These are phyloP conservation scores for Bombus vancouverensis DNA, from an alignment of 1,140 invertebrate genomes.

Conservation along the genomic window DNA sequence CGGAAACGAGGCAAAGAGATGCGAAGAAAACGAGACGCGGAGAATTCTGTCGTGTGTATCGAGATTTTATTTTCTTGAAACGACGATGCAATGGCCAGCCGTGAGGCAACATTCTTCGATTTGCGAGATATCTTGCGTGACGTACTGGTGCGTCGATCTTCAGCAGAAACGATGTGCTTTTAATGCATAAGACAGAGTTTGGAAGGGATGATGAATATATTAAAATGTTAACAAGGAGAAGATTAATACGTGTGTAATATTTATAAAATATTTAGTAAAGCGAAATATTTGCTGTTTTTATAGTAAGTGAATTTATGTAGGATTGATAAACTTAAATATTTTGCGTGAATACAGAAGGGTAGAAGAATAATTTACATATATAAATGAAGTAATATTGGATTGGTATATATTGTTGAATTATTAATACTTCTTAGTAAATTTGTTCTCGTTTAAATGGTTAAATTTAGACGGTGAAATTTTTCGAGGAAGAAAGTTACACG, in stretches of 20 bases:
- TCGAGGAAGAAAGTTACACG: not conserved
- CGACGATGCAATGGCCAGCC: no score
- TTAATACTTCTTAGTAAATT: not conserved
- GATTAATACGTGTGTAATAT: not conserved
- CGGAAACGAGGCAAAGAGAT: slow-evolving; percentile 31
- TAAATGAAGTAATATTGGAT: not conserved
- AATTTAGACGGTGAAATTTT: not conserved
- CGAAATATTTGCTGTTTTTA: not conserved
- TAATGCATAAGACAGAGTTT: not conserved
- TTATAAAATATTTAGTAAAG: not conserved
- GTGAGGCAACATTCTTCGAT: not conserved
- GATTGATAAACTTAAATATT: not conserved
- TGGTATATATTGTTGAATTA: not conserved
- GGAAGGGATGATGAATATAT: not conserved
- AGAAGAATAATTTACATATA: not conserved
- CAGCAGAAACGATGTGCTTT: not conserved
- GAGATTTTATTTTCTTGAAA: slow-evolving; percentile 6
- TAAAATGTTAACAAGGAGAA: not conserved
- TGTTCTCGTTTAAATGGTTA: not conserved
- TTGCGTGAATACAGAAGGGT: not conserved
- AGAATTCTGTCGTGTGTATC: not conserved
- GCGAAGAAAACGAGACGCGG: slow-evolving; percentile 24
- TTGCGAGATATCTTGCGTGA: not conserved
- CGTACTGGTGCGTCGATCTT: not conserved
- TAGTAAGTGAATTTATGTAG: not conserved